Evolutionary conservation across 2,888 invertebrate genomes (phyloP), one percentile per base, ranked within the genome.

Genomic region (Troides oblongomaculatus): DNA sequence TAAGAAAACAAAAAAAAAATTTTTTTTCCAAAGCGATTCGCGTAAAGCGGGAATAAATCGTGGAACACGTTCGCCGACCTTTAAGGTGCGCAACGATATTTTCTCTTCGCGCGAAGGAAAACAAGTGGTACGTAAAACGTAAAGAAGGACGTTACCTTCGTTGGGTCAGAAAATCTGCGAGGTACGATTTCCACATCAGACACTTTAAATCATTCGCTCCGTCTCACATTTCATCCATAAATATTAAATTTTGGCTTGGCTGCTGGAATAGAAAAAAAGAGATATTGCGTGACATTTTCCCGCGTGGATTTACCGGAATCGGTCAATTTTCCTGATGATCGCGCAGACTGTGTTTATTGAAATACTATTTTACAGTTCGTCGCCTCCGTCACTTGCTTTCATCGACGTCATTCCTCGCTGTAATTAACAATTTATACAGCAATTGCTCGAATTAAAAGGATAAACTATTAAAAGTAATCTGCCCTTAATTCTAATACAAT

Each of bases 181-280:
- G 83, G 81, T 88, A 87, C 88, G 84, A 89, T 91, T 92, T 90
- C 87, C 89, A 90, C 92, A 88, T 92, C 88, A 88, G 88, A 88
- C 88, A 89, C 87, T 91, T 90, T 90, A 91, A 91, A 92, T 92
- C 92, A 91, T 90, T 79, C 88, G 90, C 90, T 86, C 82, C 85
- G 90, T 86, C 86, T 90, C 89, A 92, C 90, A 90, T 90, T 91
- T 90, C 90, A 88, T 88, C 91, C 88, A 91, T 92, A 92, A 92
- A 92, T 92, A 91, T 91, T 91, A 92, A 92, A 91, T 89, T 87
- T 88, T 86, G 86, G 84, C 86, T 86, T 82, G 86, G 87, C 84
- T 84, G 83, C 81, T 81, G 82, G 83, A 82, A 86, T 85, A 87
- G 87, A 88, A 89, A 87, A 88, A 88, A 89, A 85, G 84, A 86